Conservation (phyloP, 2,888 invertebrate species). For the Brachypalpus laphriformis region DNA sequence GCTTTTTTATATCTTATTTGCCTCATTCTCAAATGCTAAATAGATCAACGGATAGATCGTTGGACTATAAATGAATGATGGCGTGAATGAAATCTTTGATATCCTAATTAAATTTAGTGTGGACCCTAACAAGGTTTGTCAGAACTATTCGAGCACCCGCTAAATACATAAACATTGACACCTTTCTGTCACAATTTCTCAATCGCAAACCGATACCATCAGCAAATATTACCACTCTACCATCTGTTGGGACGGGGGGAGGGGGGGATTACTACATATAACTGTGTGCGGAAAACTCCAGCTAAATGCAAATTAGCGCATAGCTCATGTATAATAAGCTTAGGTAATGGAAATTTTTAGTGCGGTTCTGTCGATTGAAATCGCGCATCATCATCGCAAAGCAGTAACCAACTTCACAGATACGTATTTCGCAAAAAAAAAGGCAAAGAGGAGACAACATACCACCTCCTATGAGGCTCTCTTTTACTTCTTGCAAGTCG, state of each 20-base stretch:
- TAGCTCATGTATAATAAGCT: slow-evolving; percentile 28
- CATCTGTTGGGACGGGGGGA: background rate
- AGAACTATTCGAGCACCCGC: background rate
- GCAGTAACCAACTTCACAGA: background rate
- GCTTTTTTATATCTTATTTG: background rate
- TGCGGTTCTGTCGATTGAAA: slow-evolving; percentile 24
- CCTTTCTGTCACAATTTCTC: slow-evolving; percentile 16
- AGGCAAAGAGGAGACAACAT: background rate
- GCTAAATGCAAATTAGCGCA: slow-evolving; percentile 47
- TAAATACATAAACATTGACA: slow-evolving; percentile 13
- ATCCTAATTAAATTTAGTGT: background rate
- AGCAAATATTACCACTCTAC: too few species aligned
- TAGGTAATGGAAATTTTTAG: slow-evolving; percentile 44
- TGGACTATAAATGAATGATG: too few species aligned
- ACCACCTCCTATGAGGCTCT: background rate
- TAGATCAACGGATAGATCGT: background rate
- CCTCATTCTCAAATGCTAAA: slow-evolving; percentile 11
- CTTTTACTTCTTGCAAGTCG: slow-evolving; percentile 1
- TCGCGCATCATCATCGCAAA: slow-evolving; percentile 19
- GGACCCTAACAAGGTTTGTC: too few species aligned
- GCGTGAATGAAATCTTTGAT: background rate
- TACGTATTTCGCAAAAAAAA: slow-evolving; percentile 10
- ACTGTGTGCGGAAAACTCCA: slow-evolving; percentile 27
- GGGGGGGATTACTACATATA: background rate
- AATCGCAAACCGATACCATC: slow-evolving; percentile 13